Conservation (phyloP, 2,797 vertebrate genomes). For the Coranthus polyacanthus region DNA sequence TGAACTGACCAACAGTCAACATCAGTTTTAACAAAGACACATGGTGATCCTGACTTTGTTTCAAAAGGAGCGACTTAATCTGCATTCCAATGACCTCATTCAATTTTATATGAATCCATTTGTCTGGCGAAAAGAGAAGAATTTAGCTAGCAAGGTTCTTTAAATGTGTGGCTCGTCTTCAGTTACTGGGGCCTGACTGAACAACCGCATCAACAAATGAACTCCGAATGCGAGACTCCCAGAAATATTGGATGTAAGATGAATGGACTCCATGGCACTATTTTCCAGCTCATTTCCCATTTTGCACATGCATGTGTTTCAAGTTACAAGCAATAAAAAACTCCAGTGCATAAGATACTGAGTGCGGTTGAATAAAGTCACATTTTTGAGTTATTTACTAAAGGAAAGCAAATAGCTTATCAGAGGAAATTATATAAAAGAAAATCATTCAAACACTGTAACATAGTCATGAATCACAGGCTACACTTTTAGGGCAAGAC, state of each 20-base stretch:
- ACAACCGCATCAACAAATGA: slow-evolving; percentile 46
- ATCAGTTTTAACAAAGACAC: slow-evolving; percentile 46
- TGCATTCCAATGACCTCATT: slow-evolving; percentile 63
- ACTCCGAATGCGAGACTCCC: slow-evolving; percentile 33
- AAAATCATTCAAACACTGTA: slow-evolving; percentile 31
- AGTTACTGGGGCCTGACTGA: slow-evolving; percentile 39
- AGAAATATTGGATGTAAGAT: slow-evolving; percentile 44
- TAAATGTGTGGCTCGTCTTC: slow-evolving; percentile 46
- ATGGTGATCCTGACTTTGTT: slow-evolving; percentile 48
- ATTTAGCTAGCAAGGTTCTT: slow-evolving; percentile 29
- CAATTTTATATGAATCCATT: slow-evolving; percentile 34
- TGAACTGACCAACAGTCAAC: slow-evolving; percentile 55
- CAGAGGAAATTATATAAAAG: slow-evolving; percentile 43
- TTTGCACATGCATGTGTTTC: slow-evolving; percentile 62
- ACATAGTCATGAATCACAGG: slow-evolving; percentile 62
- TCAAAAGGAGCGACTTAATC: slow-evolving; percentile 52
- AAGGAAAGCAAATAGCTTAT: slow-evolving; percentile 16
- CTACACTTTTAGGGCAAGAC: slow-evolving; percentile 30
- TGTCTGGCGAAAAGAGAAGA: slow-evolving; percentile 37
- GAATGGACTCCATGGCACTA: slow-evolving; percentile 55
- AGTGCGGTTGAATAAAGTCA: slow-evolving; percentile 15
- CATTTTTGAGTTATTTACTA: slow-evolving; percentile 59
- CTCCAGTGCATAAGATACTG: slow-evolving; percentile 33
- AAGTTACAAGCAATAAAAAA: slow-evolving; percentile 59
- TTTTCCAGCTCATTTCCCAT: slow-evolving; percentile 66